Evolutionary conservation across 2,888 invertebrate genomes (phyloP).

Genomic region (Timema podura): DNA sequence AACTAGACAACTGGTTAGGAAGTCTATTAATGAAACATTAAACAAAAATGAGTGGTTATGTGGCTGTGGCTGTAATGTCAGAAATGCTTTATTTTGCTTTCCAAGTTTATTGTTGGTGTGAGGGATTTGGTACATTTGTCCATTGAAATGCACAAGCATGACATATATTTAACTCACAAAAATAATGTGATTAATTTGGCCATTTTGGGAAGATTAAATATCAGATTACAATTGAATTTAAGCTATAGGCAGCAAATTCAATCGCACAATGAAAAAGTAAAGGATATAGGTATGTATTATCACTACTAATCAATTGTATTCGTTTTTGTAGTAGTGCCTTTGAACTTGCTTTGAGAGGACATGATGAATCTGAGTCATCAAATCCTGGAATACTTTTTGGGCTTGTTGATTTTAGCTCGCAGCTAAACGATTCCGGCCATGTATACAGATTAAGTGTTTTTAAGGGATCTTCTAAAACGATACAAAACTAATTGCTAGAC

Average conservation of each 20-base stretch:
- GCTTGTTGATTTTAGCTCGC: slow-evolving; percentile 37
- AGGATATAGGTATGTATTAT: slow-evolving; percentile 35
- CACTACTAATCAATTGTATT: slow-evolving; percentile 38
- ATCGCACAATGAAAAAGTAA: slow-evolving; percentile 33
- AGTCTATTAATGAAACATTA: too few relatives aligned
- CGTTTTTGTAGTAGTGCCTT: slow-evolving; percentile 40
- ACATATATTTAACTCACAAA: too few relatives aligned
- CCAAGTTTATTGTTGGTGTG: too few relatives aligned
- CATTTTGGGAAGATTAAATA: slow-evolving; percentile 31
- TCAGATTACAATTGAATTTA: slow-evolving; percentile 31
- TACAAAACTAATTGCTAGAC: slow-evolving; percentile 39
- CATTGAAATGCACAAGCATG: too few relatives aligned
- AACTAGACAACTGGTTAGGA: too few relatives aligned
- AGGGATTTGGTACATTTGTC: too few relatives aligned
- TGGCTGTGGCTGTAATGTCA: too few relatives aligned
- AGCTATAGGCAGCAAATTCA: slow-evolving; percentile 29
- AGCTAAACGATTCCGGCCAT: slow-evolving; percentile 35
- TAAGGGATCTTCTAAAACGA: slow-evolving; percentile 38
- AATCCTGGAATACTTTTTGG: slow-evolving; percentile 38
- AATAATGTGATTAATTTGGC: too few relatives aligned
- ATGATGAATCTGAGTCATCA: slow-evolving; percentile 36
- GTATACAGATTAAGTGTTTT: slow-evolving; percentile 36
- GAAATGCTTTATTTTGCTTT: too few relatives aligned
- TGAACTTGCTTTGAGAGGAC: slow-evolving; percentile 38
- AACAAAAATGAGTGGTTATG: too few relatives aligned